phyloP scores from a whole-genome alignment of 92 coral and sea anemone genomes.

The Pocillopora meandrina region DNA sequence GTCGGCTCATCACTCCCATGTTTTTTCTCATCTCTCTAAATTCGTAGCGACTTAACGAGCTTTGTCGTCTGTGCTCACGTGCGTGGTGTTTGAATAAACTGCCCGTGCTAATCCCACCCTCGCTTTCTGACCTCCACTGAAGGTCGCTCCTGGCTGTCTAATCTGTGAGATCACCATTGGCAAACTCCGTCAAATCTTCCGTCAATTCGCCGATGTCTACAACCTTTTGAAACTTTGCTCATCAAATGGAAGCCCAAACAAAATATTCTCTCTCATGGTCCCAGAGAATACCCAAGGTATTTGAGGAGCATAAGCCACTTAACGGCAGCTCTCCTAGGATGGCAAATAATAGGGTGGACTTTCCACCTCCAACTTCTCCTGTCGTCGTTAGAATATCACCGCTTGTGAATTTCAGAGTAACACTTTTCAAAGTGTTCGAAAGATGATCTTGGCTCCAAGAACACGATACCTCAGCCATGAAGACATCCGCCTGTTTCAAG shows the following conservation, averaged over 20 bases:
- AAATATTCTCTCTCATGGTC: conserved; percentile 17
- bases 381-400: conserved; percentile 11
- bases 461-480: neutral
- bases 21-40: no score
- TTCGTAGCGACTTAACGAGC: no score
- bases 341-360: conserved; percentile 9
- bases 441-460: neutral
- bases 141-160: conserved; percentile 21
- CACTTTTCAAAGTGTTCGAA: neutral
- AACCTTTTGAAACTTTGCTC: conserved; percentile 10
- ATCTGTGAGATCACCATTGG: conserved; percentile 11
- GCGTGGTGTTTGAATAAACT: conserved; percentile 5
- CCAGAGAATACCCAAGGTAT: conserved; percentile 35
- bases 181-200: neutral
- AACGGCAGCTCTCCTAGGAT: conserved; percentile 9
- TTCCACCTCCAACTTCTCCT: conserved; percentile 28
- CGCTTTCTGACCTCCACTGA: conserved; percentile 32
- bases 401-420: neutral
- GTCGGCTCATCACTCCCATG: no score
- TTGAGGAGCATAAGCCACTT: conserved; percentile 19
- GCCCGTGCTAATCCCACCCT: conserved; percentile 26
- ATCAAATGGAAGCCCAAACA: conserved; percentile 22
- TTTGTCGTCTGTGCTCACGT: no score
- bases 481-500: neutral
- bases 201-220: conserved; percentile 3